Conservation (phyloP, 2,888 invertebrate species). For the Ichneumoninae sp. region DNA sequence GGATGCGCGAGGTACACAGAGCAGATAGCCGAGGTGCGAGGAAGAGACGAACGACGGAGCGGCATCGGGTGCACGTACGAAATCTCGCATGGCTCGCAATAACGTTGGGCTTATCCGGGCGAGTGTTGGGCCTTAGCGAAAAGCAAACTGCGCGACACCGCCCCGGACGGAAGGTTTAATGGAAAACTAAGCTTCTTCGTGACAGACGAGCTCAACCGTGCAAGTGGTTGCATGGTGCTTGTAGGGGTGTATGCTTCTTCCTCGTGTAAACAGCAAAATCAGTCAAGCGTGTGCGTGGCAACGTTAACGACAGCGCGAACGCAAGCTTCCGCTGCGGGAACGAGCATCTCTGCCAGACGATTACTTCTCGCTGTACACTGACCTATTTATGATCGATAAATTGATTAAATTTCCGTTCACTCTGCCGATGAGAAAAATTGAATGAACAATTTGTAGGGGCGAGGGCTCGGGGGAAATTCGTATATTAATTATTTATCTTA, state of each 20-base stretch:
- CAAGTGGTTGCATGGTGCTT: constrained; percentile 29
- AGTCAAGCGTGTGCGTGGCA: constrained; percentile 16
- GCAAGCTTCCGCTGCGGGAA: constrained; percentile 43
- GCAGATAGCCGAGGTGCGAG: neutral
- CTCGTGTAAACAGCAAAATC: constrained; percentile 20
- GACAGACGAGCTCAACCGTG: constrained; percentile 24
- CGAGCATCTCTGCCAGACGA: constrained; percentile 22
- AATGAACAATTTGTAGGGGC: neutral
- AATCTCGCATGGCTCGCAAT: constrained; percentile 56
- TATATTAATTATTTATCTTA: neutral
- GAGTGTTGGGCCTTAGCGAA: constrained; percentile 52
- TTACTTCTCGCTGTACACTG: constrained; percentile 31
- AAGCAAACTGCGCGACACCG: constrained; percentile 59
- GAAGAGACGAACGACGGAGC: neutral
- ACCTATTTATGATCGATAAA: neutral
- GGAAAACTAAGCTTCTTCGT: constrained; percentile 71
- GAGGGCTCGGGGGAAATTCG: neutral
- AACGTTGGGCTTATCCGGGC: constrained; percentile 58
- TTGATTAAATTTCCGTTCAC: neutral
- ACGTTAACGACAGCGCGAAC: constrained; percentile 46
- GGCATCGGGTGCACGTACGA: constrained; percentile 14
- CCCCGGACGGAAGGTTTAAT: constrained; percentile 65
- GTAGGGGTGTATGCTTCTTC: neutral
- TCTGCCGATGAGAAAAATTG: neutral
- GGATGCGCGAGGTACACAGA: constrained; percentile 20